Base-by-base conservation (phyloP, 2,888 invertebrate species). In the Endotricha flammealis region DNA sequence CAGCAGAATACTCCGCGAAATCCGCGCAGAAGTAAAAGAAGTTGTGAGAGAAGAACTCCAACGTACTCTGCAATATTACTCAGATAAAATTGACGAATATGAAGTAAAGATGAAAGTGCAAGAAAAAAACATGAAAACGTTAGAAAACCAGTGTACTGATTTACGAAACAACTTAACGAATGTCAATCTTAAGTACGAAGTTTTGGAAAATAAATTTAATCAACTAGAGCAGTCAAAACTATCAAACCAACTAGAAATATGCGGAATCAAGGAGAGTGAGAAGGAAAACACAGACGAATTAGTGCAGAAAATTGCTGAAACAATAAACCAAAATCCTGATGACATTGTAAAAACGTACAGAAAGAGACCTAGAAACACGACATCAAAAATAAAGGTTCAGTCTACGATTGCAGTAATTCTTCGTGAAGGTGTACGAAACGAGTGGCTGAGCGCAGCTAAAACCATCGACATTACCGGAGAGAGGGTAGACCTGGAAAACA, bases 11-110 rank as follows among this genome's bases (percentile, higher is more conserved):
- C 17, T 36, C 2, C 24, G 14, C 1, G 42, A 40, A 24, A 35
- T 42, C 7, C 35, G 39, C 5, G 27, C 32, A 11, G 32, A 40
- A 17, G 29, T 44, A 2, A 37, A 31, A 29, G 41, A 35, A 6
- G 34, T 12, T 7, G 10, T 29, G 4, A 29, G 29, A 10, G 10
- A 29, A 14, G 46, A 48, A 40, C 20, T 48, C 2, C 41, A 45
- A 29, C 30, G 25, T 25, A 27, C 34, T 6, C 32, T 45, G 1
- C 31, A 42, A 32, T 48, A 38, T 14, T 48, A 44, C 27, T 43
- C 43, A 0, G 42, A 45, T 12, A 40, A 40, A 28, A 40, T 40
- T 7, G 39, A 40, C 13, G 39, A 40, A 11, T 40, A 40, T 17
- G 39, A 40, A 9, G 11, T 12, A 10, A 39, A 39, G 28, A 14